These are phyloP conservation scores for Tachystola acroxantha DNA, from an alignment of 2,888 invertebrate species.

Conservation along the genomic window DNA sequence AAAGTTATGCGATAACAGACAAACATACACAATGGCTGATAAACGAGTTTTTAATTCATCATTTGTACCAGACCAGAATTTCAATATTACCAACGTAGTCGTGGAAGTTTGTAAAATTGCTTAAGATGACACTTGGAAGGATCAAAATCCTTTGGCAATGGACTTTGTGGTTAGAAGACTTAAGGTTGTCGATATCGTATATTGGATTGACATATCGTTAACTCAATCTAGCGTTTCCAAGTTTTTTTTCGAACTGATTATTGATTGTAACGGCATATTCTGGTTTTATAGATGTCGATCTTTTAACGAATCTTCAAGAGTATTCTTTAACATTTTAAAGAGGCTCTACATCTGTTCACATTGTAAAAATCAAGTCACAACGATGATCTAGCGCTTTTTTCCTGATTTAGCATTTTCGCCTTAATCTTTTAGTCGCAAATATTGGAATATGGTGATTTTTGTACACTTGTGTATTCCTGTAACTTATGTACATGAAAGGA, in stretches of 20 bases:
- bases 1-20: conserved; percentile 44
- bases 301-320: neutral
- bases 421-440: too few relatives aligned
- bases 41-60: conserved; percentile 67
- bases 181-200: conserved; percentile 26
- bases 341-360: too few relatives aligned
- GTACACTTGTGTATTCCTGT: too few relatives aligned
- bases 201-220: conserved; percentile 46
- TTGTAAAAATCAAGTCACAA: too few relatives aligned
- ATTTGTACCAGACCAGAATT: conserved; percentile 59
- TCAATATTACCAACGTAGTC: conserved; percentile 13
- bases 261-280: conserved; percentile 21
- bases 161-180: conserved; percentile 9
- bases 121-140: conserved; percentile 12
- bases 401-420: too few relatives aligned
- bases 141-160: conserved; percentile 1
- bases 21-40: conserved; percentile 45
- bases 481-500: too few relatives aligned
- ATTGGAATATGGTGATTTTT: too few relatives aligned
- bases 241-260: conserved; percentile 35
- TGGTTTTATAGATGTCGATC: neutral
- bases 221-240: conserved; percentile 39
- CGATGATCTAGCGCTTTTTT: too few relatives aligned
- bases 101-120: neutral
- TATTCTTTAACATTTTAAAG: too few relatives aligned